Evolutionary conservation across 2,888 invertebrate species (phyloP).

Genomic region (Rhabditoides inermis): DNA sequence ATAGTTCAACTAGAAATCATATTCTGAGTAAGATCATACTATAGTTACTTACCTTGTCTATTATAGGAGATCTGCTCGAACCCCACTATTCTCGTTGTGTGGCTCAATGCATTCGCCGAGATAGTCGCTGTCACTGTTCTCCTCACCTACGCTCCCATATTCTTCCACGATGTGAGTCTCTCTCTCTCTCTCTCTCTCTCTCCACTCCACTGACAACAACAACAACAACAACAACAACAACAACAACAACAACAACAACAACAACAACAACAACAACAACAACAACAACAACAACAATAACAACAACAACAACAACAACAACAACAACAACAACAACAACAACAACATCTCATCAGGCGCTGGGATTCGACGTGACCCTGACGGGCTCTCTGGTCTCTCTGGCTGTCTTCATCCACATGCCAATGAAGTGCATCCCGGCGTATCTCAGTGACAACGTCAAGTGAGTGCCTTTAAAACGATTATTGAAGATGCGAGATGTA

Average conservation of each 20-base stretch:
- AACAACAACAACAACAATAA: too few species aligned
- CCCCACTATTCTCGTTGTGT: constrained; percentile 13
- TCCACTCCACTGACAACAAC: too few species aligned
- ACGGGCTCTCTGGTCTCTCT: constrained; percentile 11
- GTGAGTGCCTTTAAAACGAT: too few species aligned
- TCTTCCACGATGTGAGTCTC: constrained; percentile 14
- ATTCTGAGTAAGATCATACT: too few species aligned
- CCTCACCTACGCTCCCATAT: constrained; percentile 17
- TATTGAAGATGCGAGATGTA: too few species aligned
- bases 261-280: too few species aligned
- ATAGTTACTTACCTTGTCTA: too few species aligned
- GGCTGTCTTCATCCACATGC: constrained; percentile 11
- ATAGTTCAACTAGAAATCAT: too few species aligned
- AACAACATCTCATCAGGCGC: background rate
- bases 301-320: too few species aligned
- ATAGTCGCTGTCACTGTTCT: constrained; percentile 16
- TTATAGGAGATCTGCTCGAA: constrained; percentile 5
- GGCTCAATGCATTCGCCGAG: constrained; percentile 22
- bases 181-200: background rate
- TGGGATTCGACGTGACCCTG: constrained; percentile 9
- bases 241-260: too few species aligned
- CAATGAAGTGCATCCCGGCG: constrained; percentile 13
- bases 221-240: too few species aligned
- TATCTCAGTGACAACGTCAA: constrained; percentile 16
- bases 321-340: too few species aligned